A percentile compares a stretch with the other conserved stretches of the same genome.
phyloP scores from a whole-genome alignment of 2,888 invertebrate genomes.

The Idaea aversata region DNA sequence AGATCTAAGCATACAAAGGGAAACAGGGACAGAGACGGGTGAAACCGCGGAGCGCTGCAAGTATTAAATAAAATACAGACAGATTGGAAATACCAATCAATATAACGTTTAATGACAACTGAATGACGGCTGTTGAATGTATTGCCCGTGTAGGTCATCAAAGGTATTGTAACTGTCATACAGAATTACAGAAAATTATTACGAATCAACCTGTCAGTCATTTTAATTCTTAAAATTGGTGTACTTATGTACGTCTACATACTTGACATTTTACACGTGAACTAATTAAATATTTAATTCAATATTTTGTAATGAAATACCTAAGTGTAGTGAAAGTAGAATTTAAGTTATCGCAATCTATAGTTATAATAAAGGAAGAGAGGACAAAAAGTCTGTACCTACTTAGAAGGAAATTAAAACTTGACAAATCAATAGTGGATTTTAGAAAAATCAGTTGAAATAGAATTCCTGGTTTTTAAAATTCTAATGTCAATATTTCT shows the following conservation, averaged over 20 bases:
- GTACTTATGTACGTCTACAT: not conserved
- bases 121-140: not conserved
- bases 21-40: too few relatives aligned
- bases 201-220: not conserved
- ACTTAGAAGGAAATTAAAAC: too few relatives aligned
- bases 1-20: too few relatives aligned
- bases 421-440: too few relatives aligned
- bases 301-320: not conserved
- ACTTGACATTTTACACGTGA: constrained; percentile 1
- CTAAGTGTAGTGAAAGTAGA: not conserved
- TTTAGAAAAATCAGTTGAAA: too few relatives aligned
- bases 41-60: too few relatives aligned
- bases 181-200: not conserved
- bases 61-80: not conserved
- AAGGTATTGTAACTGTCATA: not conserved
- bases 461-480: too few relatives aligned
- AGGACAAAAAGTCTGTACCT: too few relatives aligned
- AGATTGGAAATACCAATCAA: not conserved
- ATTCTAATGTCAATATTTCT: too few relatives aligned
- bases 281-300: not conserved
- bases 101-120: not conserved
- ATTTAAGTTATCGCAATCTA: not conserved
- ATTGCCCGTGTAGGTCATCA: not conserved
- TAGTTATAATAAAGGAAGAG: too few relatives aligned
- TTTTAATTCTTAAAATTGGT: not conserved